Conservation (phyloP, 2,888 invertebrate species). For the Acanthosoma haemorrhoidale region DNA sequence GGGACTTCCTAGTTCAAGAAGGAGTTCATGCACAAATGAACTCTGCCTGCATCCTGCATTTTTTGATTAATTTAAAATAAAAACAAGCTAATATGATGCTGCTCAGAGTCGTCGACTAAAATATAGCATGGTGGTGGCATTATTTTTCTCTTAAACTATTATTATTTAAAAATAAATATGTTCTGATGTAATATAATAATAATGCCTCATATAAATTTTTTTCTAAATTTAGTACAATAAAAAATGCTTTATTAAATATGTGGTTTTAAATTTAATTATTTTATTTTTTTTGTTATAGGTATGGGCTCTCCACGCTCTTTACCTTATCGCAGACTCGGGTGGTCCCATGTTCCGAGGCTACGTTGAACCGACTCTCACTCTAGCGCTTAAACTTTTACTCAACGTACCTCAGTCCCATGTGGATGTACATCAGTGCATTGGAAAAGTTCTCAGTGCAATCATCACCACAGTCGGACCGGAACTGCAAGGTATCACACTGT, state of each 20-base stretch:
- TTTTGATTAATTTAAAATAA: too few relatives aligned
- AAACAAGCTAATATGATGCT: too few relatives aligned
- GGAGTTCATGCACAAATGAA: too few relatives aligned
- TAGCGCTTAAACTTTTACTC: constrained; percentile 82
- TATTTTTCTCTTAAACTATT: too few relatives aligned
- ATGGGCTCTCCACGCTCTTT: constrained; percentile 93
- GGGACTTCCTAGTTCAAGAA: too few relatives aligned
- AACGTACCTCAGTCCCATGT: constrained; percentile 85
- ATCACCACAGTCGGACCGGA: constrained; percentile 98
- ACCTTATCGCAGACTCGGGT: constrained; percentile 93
- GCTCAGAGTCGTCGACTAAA: too few relatives aligned
- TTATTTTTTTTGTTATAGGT: constrained; percentile 52
- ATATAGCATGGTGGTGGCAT: too few relatives aligned
- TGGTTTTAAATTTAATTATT: too few relatives aligned
- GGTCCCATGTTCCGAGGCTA: constrained; percentile 98
- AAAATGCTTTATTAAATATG: too few relatives aligned
- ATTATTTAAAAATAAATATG: too few relatives aligned
- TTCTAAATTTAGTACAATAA: too few relatives aligned
- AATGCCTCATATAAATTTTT: neutral
- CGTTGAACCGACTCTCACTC: constrained; percentile 87
- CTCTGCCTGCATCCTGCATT: too few relatives aligned
- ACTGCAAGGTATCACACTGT: constrained; percentile 63
- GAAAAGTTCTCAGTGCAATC: constrained; percentile 85
- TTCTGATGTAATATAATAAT: neutral
- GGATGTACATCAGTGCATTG: constrained; percentile 89